Conservation (phyloP, 2,797 vertebrate genomes). For the Coranthus polyacanthus region DNA sequence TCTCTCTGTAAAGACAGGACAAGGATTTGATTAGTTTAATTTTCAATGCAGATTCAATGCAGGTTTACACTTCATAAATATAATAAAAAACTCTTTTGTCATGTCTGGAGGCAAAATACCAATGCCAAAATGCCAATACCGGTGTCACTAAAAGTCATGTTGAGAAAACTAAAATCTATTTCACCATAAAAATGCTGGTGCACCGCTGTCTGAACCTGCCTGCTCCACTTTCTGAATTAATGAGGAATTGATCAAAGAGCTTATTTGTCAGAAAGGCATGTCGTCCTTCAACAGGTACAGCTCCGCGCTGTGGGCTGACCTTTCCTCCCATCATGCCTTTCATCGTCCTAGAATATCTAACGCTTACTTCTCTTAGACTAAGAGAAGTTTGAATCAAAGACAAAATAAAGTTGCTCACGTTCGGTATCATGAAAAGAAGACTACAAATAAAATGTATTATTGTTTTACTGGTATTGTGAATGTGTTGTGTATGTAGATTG, state of each 20-base stretch:
- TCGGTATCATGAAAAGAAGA: no score
- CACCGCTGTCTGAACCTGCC: constrained; percentile 16
- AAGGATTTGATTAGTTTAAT: background rate
- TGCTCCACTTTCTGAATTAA: constrained; percentile 39
- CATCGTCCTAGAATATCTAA: background rate
- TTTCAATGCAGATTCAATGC: background rate
- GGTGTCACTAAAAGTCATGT: background rate
- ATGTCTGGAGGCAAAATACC: no score
- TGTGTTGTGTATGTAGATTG: constrained; percentile 16
- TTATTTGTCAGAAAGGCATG: constrained; percentile 23
- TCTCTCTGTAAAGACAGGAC: no score
- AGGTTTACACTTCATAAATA: no score
- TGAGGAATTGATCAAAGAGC: constrained; percentile 58
- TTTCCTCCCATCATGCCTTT: constrained; percentile 3
- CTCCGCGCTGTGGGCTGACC: background rate
- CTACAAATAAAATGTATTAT: no score
- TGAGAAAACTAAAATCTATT: background rate
- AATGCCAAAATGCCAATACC: background rate
- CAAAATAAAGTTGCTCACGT: background rate
- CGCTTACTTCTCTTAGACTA: background rate
- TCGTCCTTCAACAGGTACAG: constrained; percentile 31
- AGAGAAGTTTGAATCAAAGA: background rate
- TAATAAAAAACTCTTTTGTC: no score
- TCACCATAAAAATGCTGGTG: background rate
- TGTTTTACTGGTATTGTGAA: no score